Base-by-base conservation (phyloP, 35 echinoderm and acorn worm genomes). In the Acanthaster planci region DNA sequence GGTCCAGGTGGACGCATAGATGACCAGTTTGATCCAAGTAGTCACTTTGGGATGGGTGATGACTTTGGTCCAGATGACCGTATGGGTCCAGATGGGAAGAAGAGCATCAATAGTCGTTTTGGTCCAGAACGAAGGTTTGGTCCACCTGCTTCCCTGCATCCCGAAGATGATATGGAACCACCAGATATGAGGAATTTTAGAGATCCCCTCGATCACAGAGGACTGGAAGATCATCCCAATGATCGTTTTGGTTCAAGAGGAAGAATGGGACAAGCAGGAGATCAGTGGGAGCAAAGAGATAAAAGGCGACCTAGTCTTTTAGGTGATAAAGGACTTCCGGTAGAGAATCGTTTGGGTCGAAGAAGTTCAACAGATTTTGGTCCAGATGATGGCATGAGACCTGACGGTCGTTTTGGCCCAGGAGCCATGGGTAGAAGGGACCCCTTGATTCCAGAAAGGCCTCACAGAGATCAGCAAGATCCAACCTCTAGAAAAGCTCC, bases 11-110 rank as follows among this genome's bases (percentile, higher is more conserved):
- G 34, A 29, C 37, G 77, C 12, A 47, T 47, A 12, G 42, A 47
- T 6, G 42, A 47, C 42, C 42, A 72, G 30, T 72, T 72, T 83
- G 81, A 34, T 32, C 53, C 81, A 83, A 52, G 40, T 51, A 30
- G 38, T 57, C 22, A 52, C 34, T 29, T 82, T 18, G 79, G 55
- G n/a, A n/a, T n/a, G n/a, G n/a, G n/a, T n/a, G n/a, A n/a, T n/a
- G n/a, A n/a, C n/a, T n/a, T 19, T 26, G 39, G 16, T 47, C 77
- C 35, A n/a, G 17, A 17, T 80, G 77, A 19, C 51, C 39, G 2
- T 15, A 47, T n/a, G n/a, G 39, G 16, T 47, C 77, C 35, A n/a
- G 17, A 17, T 80, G 77, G 29, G 26, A 38, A 2, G 1, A 47
- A 80, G 7, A n/a, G 77, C 2, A 40, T 38, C 18, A 38, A 38